phyloP scores from a whole-genome alignment of 2,888 invertebrate species.

The Strigamia transsilvanica region DNA sequence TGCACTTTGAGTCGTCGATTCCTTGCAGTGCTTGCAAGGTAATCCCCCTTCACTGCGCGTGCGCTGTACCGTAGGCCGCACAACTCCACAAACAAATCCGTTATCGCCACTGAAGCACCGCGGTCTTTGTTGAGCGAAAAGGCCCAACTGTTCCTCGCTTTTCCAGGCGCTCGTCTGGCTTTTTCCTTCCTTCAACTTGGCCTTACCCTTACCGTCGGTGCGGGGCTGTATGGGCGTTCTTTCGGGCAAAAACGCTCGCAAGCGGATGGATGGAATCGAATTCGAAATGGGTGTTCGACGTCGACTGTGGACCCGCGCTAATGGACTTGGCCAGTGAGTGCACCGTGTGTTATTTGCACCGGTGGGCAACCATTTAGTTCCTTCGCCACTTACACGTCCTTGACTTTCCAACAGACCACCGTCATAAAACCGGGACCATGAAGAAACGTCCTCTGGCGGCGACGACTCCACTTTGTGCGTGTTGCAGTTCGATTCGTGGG shows the following conservation, averaged over 20 bases:
- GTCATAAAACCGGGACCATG: conserved; percentile 23
- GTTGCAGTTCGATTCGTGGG: conserved; percentile 15
- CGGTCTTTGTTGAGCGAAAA: neutral
- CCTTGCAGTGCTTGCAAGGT: conserved; percentile 5
- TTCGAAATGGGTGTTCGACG: conserved; percentile 7
- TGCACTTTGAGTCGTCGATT: conserved; percentile 34
- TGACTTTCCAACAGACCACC: conserved; percentile 22
- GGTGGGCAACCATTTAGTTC: conserved; percentile 23
- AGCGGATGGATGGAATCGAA: conserved; percentile 17
- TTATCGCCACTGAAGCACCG: conserved; percentile 24
- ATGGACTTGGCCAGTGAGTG: conserved; percentile 36
- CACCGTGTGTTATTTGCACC: neutral
- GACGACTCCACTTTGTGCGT: conserved; percentile 37
- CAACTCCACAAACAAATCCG: conserved; percentile 20
- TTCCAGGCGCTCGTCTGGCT: conserved; percentile 3
- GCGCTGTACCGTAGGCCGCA: conserved; percentile 22
- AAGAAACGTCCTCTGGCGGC: conserved; percentile 34
- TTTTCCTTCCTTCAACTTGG: neutral
- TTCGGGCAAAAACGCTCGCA: conserved; percentile 7
- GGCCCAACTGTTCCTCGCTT: conserved; percentile 41
- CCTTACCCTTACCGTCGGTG: neutral
- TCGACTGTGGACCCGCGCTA: conserved; percentile 18
- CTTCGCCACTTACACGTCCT: conserved; percentile 43
- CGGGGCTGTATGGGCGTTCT: neutral
- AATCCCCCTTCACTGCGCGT: conserved; percentile 18